Conservation (phyloP, 2,797 vertebrate genomes). For the Gambusia yucatana region DNA sequence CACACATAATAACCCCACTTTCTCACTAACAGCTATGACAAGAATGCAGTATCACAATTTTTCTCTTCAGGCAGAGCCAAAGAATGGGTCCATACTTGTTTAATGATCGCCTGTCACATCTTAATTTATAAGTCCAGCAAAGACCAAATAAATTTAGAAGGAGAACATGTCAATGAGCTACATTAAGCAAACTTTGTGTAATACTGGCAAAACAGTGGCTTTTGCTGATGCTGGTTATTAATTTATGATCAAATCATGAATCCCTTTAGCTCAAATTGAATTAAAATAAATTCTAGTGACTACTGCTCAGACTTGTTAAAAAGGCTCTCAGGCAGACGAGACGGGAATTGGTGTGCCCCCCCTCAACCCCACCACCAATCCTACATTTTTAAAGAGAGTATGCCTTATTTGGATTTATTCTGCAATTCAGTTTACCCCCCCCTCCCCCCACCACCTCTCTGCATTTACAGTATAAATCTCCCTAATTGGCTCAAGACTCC, state of each 20-base stretch:
- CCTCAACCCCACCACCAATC: neutral
- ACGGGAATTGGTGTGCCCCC: neutral
- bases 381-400: slow-evolving; percentile 27
- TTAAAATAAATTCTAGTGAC: slow-evolving; percentile 2
- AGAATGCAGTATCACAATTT: slow-evolving; percentile 66
- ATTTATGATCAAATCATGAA: neutral
- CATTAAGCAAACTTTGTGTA: neutral
- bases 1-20: slow-evolving; percentile 72
- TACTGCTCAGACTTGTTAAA: neutral
- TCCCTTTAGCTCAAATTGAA: slow-evolving; percentile 10
- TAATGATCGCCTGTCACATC: slow-evolving; percentile 37
- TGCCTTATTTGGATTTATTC: slow-evolving; percentile 20
- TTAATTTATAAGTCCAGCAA: slow-evolving; percentile 30
- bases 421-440: slow-evolving; percentile 14
- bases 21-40: slow-evolving; percentile 68
- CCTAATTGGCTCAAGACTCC: slow-evolving; percentile 41
- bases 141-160: neutral
- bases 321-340: slow-evolving; percentile 8
- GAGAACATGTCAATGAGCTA: neutral
- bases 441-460: neutral
- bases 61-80: slow-evolving; percentile 21
- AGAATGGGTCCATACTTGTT: slow-evolving; percentile 41
- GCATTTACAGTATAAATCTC: slow-evolving; percentile 28
- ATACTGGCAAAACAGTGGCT: neutral
- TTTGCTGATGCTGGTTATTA: neutral